Conservation (phyloP, 2,113 vertebrate genomes). For the Eulemur macaco region DNA sequence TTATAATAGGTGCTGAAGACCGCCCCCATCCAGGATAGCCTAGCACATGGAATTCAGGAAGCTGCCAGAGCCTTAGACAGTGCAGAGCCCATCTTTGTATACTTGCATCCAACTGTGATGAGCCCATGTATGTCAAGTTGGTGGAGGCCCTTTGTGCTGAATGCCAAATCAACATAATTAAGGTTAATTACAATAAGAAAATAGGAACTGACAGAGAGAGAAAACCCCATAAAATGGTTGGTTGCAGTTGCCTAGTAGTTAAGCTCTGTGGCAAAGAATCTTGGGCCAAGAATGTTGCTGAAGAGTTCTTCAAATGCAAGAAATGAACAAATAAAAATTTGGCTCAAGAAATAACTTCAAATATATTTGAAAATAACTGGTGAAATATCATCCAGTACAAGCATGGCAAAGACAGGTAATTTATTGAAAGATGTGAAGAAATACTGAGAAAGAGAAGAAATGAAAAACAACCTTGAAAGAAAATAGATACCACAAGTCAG, state of each 20-base stretch:
- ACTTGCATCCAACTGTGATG: not conserved
- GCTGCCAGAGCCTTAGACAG: conserved; percentile 97
- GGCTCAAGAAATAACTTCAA: not conserved
- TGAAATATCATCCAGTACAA: not conserved
- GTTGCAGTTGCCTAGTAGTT: not conserved
- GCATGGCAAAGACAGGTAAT: not conserved
- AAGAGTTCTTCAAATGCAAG: not conserved
- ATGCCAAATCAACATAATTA: not conserved
- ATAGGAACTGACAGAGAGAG: not conserved
- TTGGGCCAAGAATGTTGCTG: not conserved
- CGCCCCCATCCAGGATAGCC: conserved; percentile 96
- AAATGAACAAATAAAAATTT: not conserved
- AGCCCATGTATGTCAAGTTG: not conserved
- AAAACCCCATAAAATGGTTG: not conserved
- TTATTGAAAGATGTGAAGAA: not conserved
- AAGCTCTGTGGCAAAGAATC: not conserved
- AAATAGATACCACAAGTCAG: not conserved
- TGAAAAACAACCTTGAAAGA: not conserved
- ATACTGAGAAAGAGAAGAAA: not conserved
- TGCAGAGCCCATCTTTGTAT: conserved; percentile 52
- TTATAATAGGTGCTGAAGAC: conserved; percentile 99
- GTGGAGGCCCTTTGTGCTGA: not conserved
- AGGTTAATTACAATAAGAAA: not conserved
- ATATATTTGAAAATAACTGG: not conserved
- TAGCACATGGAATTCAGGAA: conserved; percentile 96